Percentiles rank a stretch among this genome's conserved stretches.
Evolutionary conservation across 2,888 invertebrate species (phyloP).

Genomic region (Stegophylla sp.): DNA sequence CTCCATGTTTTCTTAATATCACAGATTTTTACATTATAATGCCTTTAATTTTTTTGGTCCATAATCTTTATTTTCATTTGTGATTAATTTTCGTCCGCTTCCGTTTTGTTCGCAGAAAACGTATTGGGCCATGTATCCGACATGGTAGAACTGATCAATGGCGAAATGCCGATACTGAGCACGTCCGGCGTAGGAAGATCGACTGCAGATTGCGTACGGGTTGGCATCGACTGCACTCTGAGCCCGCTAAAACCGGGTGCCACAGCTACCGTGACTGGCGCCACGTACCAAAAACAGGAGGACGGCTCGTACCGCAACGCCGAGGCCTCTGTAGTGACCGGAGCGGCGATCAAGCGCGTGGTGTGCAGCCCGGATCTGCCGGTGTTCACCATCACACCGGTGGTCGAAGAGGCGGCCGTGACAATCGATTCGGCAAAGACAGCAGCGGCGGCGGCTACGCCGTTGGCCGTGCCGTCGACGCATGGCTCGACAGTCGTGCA

Average conservation of each 20-base stretch:
- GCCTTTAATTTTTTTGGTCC: no score
- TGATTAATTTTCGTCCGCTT: neutral
- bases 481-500: slow-evolving; percentile 16
- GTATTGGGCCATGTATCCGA: slow-evolving; percentile 66
- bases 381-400: slow-evolving; percentile 64
- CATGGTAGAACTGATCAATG: slow-evolving; percentile 68
- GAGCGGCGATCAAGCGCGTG: slow-evolving; percentile 67
- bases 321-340: slow-evolving; percentile 62
- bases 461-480: slow-evolving; percentile 60
- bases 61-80: no score
- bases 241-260: slow-evolving; percentile 66
- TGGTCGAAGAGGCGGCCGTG: slow-evolving; percentile 61
- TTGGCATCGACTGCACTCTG: slow-evolving; percentile 64
- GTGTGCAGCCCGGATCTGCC: slow-evolving; percentile 72
- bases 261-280: slow-evolving; percentile 65
- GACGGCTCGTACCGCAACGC: neutral
- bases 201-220: slow-evolving; percentile 64
- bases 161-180: slow-evolving; percentile 61
- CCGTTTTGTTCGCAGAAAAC: slow-evolving; percentile 65
- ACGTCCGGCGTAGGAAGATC: slow-evolving; percentile 61
- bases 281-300: neutral
- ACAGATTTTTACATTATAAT: no score
- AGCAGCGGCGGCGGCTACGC: slow-evolving; percentile 60
- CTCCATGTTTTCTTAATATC: no score
- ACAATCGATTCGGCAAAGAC: slow-evolving; percentile 61